A percentile compares a stretch with the other conserved stretches of the same genome.
These are phyloP conservation scores for Carettochelys insculpta DNA, from an alignment of 2,113 vertebrate species.

Conservation along the genomic window DNA sequence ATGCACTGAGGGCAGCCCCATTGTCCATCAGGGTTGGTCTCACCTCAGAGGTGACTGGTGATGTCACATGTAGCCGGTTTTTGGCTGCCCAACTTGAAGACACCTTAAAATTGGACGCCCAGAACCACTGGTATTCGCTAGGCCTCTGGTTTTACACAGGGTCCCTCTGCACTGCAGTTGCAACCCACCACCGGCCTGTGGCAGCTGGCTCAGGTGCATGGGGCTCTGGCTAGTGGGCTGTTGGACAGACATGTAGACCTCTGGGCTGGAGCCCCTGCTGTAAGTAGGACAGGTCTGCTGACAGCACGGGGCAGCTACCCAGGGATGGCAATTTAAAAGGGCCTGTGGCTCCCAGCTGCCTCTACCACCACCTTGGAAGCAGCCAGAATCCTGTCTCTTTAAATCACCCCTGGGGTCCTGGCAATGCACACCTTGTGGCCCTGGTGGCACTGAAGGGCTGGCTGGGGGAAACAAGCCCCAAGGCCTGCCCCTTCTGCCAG, in stretches of 20 bases:
- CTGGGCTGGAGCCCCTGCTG: background rate
- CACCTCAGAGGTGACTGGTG: background rate
- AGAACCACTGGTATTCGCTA: background rate
- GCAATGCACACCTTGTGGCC: too few species aligned
- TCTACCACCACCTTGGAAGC: too few species aligned
- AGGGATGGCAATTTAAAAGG: too few species aligned
- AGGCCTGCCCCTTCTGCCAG: too few species aligned
- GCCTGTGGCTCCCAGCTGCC: too few species aligned
- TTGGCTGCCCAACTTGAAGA: background rate
- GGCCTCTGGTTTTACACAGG: background rate
- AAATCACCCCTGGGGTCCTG: too few species aligned
- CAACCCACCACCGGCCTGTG: background rate
- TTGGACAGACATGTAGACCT: background rate
- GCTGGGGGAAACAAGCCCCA: too few species aligned
- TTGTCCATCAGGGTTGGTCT: fast-evolving
- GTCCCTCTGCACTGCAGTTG: background rate
- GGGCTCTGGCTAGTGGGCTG: background rate
- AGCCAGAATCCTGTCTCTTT: too few species aligned
- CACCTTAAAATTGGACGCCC: background rate
- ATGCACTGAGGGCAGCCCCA: background rate
- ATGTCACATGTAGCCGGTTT: background rate
- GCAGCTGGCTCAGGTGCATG: background rate
- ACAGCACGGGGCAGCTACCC: too few species aligned
- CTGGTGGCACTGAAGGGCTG: too few species aligned
- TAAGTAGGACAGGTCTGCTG: too few species aligned